Evolutionary conservation across 2,888 invertebrate genomes (phyloP).

Genomic region (Baronia brevicornis): DNA sequence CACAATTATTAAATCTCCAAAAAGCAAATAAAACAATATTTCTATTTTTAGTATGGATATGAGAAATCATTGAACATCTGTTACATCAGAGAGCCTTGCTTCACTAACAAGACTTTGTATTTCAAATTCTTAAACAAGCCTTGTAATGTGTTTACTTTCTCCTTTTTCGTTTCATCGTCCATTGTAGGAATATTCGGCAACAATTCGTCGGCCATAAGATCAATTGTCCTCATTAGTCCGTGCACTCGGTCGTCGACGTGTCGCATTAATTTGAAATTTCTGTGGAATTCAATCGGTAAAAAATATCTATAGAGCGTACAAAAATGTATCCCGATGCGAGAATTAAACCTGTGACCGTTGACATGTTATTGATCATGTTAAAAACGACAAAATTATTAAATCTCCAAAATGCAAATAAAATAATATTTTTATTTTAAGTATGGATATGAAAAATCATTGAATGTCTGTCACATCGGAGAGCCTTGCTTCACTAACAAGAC

Average conservation of each 20-base stretch:
- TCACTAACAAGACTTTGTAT: constrained; percentile 59
- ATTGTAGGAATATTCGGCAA: constrained; percentile 82
- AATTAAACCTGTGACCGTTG: no score
- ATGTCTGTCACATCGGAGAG: constrained; percentile 33
- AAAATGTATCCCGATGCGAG: no score
- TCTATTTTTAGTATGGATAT: no score
- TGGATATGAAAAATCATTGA: no score
- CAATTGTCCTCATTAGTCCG: constrained; percentile 92
- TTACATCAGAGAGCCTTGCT: constrained; percentile 46
- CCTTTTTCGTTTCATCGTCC: constrained; percentile 86
- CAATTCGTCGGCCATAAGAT: constrained; percentile 89
- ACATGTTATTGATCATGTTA: no score
- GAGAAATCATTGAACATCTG: constrained; percentile 10
- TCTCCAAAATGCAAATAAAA: no score
- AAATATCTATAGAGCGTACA: no score
- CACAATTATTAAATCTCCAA: no score
- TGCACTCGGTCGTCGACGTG: constrained; percentile 95
- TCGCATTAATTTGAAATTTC: constrained; percentile 96
- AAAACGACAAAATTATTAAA: no score
- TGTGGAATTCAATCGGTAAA: constrained; percentile 93
- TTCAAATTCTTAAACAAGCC: constrained; percentile 89
- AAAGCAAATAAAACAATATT: no score
- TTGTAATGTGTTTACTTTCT: constrained; percentile 89
- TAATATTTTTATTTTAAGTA: no score
- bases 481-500: constrained; percentile 54